These are phyloP conservation scores for Natrix natrix DNA, from an alignment of 2,797 vertebrate species.

Conservation along the genomic window DNA sequence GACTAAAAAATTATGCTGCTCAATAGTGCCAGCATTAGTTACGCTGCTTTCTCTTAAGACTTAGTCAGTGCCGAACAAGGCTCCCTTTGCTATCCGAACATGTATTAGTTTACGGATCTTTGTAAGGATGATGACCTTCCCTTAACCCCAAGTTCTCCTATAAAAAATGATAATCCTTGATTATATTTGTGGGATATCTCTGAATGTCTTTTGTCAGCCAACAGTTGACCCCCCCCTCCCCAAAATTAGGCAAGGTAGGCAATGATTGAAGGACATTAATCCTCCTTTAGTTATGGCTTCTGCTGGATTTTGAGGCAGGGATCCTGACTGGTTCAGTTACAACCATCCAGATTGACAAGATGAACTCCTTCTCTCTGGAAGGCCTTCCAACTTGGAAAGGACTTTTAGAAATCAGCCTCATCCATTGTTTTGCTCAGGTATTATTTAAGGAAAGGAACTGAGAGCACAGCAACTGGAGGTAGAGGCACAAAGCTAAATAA, in stretches of 20 bases:
- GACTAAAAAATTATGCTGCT: not conserved
- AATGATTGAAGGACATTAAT: not conserved
- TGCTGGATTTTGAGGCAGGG: not conserved
- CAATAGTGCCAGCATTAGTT: not conserved
- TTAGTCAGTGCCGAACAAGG: not conserved
- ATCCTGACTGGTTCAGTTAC: not conserved
- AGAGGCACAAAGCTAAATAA: not conserved
- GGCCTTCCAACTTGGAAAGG: not conserved
- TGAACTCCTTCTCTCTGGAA: not conserved
- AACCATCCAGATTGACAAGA: not conserved
- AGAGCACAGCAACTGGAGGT: not conserved
- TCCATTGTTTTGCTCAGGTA: not conserved
- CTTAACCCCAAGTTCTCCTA: not conserved
- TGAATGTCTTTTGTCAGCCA: not conserved
- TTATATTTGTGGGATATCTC: not conserved
- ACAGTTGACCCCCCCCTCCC: not conserved
- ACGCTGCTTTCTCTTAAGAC: not conserved
- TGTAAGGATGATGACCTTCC: not conserved
- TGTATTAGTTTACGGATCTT: not conserved
- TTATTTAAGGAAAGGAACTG: not conserved
- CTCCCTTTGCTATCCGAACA: not conserved
- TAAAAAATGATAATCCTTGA: not conserved
- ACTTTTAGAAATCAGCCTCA: not conserved
- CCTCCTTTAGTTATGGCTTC: not conserved
- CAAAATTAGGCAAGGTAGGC: not conserved